Percentiles rank a stretch among this genome's conserved stretches.
Conservation (phyloP, 2,797 vertebrate species). For the Spea hammondii region DNA sequence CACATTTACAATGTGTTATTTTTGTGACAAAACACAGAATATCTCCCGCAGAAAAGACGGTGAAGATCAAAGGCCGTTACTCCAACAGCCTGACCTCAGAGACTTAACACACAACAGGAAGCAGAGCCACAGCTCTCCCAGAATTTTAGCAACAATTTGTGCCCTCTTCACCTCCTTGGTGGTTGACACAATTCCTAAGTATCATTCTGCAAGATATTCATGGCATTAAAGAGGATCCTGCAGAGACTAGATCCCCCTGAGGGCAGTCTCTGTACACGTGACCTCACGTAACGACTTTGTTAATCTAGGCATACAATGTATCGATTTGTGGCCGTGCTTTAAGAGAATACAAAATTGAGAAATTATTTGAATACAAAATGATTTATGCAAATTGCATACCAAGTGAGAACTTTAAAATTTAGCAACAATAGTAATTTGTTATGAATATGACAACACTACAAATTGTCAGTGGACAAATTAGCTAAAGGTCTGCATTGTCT, state of each 20-base stretch:
- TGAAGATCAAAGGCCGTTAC: background rate
- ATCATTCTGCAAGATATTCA: constrained; percentile 2
- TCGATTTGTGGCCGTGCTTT: background rate
- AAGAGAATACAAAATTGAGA: background rate
- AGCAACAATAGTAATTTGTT: too few relatives aligned
- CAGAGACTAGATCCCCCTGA: constrained; percentile 5
- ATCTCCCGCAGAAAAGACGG: background rate
- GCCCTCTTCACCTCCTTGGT: background rate
- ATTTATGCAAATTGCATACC: too few relatives aligned
- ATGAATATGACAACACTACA: too few relatives aligned
- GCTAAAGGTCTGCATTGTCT: too few relatives aligned
- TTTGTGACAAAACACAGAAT: background rate
- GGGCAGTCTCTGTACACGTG: background rate
- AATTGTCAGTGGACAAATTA: too few relatives aligned
- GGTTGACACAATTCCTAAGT: constrained; percentile 1
- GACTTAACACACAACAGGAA: constrained; percentile 4
- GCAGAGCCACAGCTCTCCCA: background rate
- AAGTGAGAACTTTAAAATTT: too few relatives aligned
- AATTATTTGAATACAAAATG: too few relatives aligned
- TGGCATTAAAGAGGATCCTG: background rate
- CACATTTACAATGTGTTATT: background rate
- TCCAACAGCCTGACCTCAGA: background rate
- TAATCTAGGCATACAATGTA: background rate
- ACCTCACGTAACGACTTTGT: background rate
- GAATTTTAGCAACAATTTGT: background rate